These are phyloP conservation scores for Mus spicilegus DNA, from an alignment of 2,113 vertebrate genomes.

Conservation along the genomic window DNA sequence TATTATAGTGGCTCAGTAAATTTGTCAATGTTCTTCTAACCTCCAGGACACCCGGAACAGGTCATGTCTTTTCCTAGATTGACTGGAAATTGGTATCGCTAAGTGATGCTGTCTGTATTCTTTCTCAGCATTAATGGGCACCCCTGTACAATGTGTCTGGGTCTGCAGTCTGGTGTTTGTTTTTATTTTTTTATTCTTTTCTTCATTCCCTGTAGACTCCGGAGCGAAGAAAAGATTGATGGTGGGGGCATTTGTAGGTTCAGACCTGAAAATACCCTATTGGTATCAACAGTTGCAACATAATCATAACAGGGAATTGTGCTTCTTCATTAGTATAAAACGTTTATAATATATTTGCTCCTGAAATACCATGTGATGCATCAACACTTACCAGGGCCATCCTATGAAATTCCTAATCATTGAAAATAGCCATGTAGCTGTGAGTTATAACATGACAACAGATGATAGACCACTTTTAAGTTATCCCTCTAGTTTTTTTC, in stretches of 20 bases:
- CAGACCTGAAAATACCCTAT: conserved; percentile 68
- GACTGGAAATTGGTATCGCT: conserved; percentile 80
- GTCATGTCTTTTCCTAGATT: conserved; percentile 77
- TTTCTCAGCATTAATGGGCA: conserved; percentile 75
- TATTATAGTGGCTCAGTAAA: conserved; percentile 79
- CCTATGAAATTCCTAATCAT: conserved; percentile 9
- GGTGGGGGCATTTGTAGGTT: conserved; percentile 36
- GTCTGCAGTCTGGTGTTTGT: not conserved
- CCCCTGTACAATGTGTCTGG: conserved; percentile 25
- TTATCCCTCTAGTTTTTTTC: not conserved
- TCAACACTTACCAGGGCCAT: not conserved
- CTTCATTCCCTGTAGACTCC: not conserved
- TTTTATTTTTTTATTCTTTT: not conserved
- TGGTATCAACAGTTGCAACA: conserved; percentile 42
- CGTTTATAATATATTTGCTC: not conserved
- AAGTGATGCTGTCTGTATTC: conserved; percentile 64
- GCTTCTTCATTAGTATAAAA: conserved; percentile 59
- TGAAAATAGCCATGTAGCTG: not conserved
- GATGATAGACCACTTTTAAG: not conserved
- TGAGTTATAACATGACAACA: not conserved
- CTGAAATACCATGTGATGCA: not conserved
- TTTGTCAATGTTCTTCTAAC: conserved; percentile 77
- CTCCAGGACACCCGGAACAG: conserved; percentile 76
- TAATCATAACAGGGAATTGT: conserved; percentile 56
- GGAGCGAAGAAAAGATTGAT: conserved; percentile 60